Evolutionary conservation across 2,113 vertebrate species (phyloP).

Genomic region (Sphaerodactylus townsendi): DNA sequence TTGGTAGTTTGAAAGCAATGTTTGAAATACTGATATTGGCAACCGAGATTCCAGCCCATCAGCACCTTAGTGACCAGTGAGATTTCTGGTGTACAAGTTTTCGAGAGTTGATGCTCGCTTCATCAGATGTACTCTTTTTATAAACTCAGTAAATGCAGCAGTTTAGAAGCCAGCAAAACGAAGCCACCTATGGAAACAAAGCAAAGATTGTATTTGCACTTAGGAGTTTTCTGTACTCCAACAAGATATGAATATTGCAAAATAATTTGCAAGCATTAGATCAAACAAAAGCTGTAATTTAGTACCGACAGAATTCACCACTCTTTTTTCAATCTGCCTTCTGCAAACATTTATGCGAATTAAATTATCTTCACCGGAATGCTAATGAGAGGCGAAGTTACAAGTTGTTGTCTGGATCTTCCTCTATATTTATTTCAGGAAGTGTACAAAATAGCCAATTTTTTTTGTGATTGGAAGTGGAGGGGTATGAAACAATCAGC

Average conservation of each 20-base stretch:
- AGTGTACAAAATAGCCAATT: background rate
- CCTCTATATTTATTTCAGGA: background rate
- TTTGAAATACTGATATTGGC: background rate
- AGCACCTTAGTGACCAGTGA: no score
- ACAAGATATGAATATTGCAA: conserved; percentile 1
- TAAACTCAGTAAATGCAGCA: background rate
- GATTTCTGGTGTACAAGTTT: no score
- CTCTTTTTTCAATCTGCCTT: conserved; percentile 21
- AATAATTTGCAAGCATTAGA: conserved; percentile 28
- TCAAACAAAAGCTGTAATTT: conserved; percentile 39
- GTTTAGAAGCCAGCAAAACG: conserved; percentile 16
- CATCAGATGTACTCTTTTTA: background rate
- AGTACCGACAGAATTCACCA: conserved; percentile 2
- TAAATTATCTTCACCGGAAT: conserved; percentile 18
- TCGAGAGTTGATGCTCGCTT: no score
- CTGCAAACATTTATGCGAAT: conserved; percentile 31
- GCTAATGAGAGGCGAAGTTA: conserved; percentile 8
- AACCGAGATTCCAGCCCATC: no score
- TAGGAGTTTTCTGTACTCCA: conserved; percentile 36
- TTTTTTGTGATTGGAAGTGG: background rate
- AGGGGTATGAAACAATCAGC: background rate
- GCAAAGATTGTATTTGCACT: conserved; percentile 33
- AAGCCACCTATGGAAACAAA: conserved; percentile 40
- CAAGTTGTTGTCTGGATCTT: conserved; percentile 7
- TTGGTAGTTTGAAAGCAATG: background rate